phyloP scores from a whole-genome alignment of 1,140 invertebrate species.

The Cherax quadricarinatus region DNA sequence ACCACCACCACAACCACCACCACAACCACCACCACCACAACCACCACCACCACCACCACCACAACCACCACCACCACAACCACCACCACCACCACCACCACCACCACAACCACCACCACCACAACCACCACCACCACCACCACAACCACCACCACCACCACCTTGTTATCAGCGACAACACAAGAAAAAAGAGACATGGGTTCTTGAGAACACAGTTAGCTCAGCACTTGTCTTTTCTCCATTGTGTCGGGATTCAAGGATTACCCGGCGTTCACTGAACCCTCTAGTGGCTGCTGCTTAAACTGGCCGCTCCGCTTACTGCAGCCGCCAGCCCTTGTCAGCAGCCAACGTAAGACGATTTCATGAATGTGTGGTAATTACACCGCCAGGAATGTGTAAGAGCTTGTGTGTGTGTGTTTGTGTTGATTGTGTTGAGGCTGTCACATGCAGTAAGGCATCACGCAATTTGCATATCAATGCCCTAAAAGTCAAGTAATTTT shows the following conservation, averaged over 20 bases:
- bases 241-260: not conserved
- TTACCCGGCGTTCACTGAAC: not conserved
- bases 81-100: no score
- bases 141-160: not conserved
- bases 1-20: no score
- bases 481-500: not conserved
- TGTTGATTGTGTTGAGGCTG: not conserved
- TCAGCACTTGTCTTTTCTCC: not conserved
- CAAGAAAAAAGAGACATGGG: not conserved
- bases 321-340: not conserved
- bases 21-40: no score
- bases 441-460: not conserved
- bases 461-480: not conserved
- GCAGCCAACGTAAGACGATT: not conserved
- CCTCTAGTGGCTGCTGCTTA: not conserved
- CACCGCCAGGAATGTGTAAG: not conserved
- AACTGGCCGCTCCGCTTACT: not conserved
- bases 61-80: no score
- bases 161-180: not conserved
- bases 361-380: slow-evolving; percentile 10
- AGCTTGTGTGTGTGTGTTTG: not conserved
- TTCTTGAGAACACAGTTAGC: not conserved
- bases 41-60: no score
- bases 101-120: no score
- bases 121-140: no score